Evolutionary conservation across 2,888 invertebrate genomes (phyloP).

Genomic region (Cantharis lateralis): DNA sequence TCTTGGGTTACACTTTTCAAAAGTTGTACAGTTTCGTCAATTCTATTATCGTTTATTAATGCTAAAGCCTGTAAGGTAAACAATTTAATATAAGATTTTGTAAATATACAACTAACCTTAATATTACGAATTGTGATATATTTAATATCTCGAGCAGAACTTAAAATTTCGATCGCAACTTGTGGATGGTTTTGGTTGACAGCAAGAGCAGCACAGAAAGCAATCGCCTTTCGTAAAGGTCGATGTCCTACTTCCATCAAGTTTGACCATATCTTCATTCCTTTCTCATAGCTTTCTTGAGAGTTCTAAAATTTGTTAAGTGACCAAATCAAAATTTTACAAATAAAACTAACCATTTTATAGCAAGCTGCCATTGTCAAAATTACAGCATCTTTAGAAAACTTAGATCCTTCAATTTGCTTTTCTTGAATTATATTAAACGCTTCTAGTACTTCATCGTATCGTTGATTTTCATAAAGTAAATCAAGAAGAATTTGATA

Average conservation of each 20-base stretch:
- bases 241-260: slow-evolving; percentile 61
- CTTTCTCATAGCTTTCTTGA: slow-evolving; percentile 67
- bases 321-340: neutral
- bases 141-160: slow-evolving; percentile 59
- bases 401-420: slow-evolving; percentile 67
- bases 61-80: slow-evolving; percentile 56
- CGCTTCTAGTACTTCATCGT: slow-evolving; percentile 66
- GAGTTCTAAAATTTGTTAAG: slow-evolving; percentile 65
- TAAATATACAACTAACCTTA: slow-evolving; percentile 57
- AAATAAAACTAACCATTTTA: slow-evolving; percentile 65
- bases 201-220: slow-evolving; percentile 70
- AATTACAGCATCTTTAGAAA: slow-evolving; percentile 71
- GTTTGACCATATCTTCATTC: slow-evolving; percentile 65
- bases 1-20: slow-evolving; percentile 62
- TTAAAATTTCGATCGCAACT: slow-evolving; percentile 69
- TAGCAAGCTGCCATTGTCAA: slow-evolving; percentile 73
- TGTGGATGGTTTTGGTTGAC: slow-evolving; percentile 70
- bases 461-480: slow-evolving; percentile 69
- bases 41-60: slow-evolving; percentile 63
- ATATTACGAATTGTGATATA: slow-evolving; percentile 73
- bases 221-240: slow-evolving; percentile 65
- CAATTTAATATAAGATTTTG: neutral
- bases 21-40: slow-evolving; percentile 67
- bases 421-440: slow-evolving; percentile 66
- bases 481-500: slow-evolving; percentile 74